Base-by-base conservation (phyloP, 2,888 invertebrate genomes). In the Agonopterix alstromeriana region DNA sequence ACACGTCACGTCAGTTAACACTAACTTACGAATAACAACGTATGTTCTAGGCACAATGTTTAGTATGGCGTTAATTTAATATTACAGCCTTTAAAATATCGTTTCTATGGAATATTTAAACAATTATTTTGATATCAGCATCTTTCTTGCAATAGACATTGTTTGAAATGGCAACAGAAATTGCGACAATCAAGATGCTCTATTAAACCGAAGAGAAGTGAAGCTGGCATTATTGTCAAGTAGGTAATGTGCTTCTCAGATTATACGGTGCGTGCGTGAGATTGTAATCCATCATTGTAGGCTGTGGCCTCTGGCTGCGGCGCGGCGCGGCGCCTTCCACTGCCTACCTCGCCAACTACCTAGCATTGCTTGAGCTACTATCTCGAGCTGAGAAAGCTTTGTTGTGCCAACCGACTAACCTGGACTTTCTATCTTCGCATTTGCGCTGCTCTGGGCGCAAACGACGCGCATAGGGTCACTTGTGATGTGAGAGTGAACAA, bases 381-480 rank as follows among this genome's bases (percentile, higher is more conserved):
- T 54, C 55, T 52, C 55, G 48, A 49, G 50, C 52, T 58, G 56
- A 54, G 57, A 58, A 56, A 58, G 56, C 56, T 57, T 48, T 55
- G 50, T 48, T 46, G 55, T 53, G 51, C 56, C 52, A 55, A 54
- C 51, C 46, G 44, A 45, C 46, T 50, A 46, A 53, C 52, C 46
- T 47, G 48, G 41, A 51, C 49, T 53, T 59, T 56, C 59, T 55
- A 53, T 54, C 53, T 52, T 52, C 53, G 50, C 38, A 38, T 45
- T 44, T 2, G n/a, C 38, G 4, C 10, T 38, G n/a, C 10, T 27
- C 5, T 27, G 38, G n/a, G 38, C 38, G 8, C 42, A 42, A 42
- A 27, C 27, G 27, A 27, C 11, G 11, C 11, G 10, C 42, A 42
- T 10, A 12, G 42, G 10, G 42, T 11, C 10, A 42, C 27, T 27